Evolutionary conservation across 2,888 invertebrate genomes (phyloP).

Genomic region (Autographa gamma): DNA sequence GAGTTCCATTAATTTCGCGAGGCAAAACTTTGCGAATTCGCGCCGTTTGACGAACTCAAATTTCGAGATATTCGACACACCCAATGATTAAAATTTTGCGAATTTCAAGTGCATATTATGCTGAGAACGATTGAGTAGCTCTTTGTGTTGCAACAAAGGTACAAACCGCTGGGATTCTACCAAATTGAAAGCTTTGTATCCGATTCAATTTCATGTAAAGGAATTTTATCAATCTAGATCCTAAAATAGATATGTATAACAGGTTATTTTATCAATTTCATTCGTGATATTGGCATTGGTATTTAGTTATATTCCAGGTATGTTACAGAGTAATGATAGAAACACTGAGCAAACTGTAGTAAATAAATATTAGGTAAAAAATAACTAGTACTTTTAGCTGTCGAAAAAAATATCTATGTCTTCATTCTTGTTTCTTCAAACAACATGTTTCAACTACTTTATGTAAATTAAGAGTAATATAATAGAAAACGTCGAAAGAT

Average conservation of each 20-base stretch:
- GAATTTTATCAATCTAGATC: slow-evolving; percentile 18
- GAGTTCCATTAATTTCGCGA: slow-evolving; percentile 21
- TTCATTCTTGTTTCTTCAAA: too few species aligned
- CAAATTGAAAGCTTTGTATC: slow-evolving; percentile 25
- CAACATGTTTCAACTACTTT: too few species aligned
- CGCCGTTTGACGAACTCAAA: slow-evolving; percentile 13
- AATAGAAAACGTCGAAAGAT: too few species aligned
- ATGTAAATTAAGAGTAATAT: too few species aligned
- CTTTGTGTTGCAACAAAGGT: slow-evolving; percentile 35
- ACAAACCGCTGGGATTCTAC: slow-evolving; percentile 21
- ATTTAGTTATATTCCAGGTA: background rate
- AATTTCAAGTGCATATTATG: slow-evolving; percentile 23
- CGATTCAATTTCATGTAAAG: slow-evolving; percentile 17
- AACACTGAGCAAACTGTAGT: too few species aligned
- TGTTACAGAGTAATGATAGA: too few species aligned
- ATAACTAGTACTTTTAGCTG: too few species aligned
- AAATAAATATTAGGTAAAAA: too few species aligned
- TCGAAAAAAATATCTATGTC: too few species aligned
- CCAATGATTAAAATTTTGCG: slow-evolving; percentile 33
- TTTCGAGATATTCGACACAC: slow-evolving; percentile 17
- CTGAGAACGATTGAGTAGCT: slow-evolving; percentile 20
- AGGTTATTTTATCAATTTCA: background rate
- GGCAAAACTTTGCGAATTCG: slow-evolving; percentile 26
- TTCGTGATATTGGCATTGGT: background rate
- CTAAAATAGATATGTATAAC: background rate